Percentiles rank a stretch among this genome's conserved stretches.
These are phyloP conservation scores for Xyrauchen texanus DNA, from an alignment of 2,113 vertebrate species.

Conservation along the genomic window DNA sequence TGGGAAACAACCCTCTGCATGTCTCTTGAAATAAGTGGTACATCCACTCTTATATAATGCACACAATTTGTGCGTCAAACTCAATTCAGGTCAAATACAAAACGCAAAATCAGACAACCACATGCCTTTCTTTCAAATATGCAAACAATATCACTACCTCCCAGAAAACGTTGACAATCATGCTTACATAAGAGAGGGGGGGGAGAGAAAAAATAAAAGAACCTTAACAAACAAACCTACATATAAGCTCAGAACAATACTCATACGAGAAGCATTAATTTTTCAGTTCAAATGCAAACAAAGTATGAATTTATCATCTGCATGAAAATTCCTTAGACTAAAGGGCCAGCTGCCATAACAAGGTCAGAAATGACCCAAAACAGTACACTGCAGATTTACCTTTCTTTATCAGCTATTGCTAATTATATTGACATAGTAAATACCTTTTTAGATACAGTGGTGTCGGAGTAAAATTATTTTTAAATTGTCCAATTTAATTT, in stretches of 20 bases:
- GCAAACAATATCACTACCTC: not conserved
- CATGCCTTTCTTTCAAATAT: constrained; percentile 11
- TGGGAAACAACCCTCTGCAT: constrained; percentile 6
- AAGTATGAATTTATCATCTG: too few species aligned
- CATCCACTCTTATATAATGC: constrained; percentile 6
- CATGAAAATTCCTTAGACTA: too few species aligned
- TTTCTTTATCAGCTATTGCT: too few species aligned
- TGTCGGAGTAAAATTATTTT: too few species aligned
- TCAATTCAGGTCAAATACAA: constrained; percentile 16
- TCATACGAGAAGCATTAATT: too few species aligned
- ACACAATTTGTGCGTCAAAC: not conserved
- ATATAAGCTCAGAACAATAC: not conserved
- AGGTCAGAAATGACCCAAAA: too few species aligned
- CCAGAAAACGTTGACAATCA: not conserved
- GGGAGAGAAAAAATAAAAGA: not conserved
- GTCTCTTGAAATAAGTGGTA: not conserved
- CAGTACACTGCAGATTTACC: too few species aligned
- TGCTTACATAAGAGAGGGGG: not conserved
- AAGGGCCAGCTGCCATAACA: too few species aligned
- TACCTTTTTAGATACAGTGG: too few species aligned
- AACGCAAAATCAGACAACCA: not conserved
- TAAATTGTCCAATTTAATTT: too few species aligned
- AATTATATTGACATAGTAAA: too few species aligned
- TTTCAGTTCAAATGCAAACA: too few species aligned
- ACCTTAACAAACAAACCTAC: not conserved